These are phyloP conservation scores for Zoanthus gigantus DNA, from an alignment of 92 coral and sea anemone species.

Conservation along the genomic window DNA sequence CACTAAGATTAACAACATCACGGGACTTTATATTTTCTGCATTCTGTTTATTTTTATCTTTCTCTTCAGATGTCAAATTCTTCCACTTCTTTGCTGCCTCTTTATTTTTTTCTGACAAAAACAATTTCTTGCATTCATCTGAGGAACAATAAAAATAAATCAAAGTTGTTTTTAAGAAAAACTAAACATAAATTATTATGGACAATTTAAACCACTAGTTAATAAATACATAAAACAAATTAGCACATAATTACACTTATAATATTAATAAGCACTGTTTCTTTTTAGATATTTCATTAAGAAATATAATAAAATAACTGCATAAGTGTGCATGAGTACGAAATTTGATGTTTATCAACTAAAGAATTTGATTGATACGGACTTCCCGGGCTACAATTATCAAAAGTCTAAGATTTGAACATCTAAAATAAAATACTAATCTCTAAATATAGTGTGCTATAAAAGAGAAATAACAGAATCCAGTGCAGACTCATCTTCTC, in stretches of 20 bases:
- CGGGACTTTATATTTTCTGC: conserved; percentile 60
- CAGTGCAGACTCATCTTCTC: conserved; percentile 4
- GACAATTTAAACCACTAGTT: no score
- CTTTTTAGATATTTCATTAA: no score
- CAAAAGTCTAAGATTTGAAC: background rate
- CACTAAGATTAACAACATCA: conserved; percentile 50
- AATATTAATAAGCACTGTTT: no score
- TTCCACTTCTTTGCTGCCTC: conserved; percentile 62
- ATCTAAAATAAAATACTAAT: background rate
- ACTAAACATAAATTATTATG: background rate
- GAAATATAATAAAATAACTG: no score
- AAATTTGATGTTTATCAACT: background rate
- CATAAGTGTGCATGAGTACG: no score
- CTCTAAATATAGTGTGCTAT: background rate
- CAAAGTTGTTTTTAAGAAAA: background rate
- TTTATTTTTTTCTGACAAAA: conserved; percentile 51
- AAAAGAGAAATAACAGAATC: conserved; percentile 14
- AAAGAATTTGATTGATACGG: background rate
- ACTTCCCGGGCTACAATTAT: background rate
- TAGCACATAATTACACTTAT: no score
- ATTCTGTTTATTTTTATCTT: conserved; percentile 55
- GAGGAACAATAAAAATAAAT: background rate
- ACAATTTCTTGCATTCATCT: conserved; percentile 64
- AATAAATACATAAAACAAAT: no score
- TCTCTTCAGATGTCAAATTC: conserved; percentile 56